Conservation (phyloP, 2,888 invertebrate species). For the Sinodicranocentrus sp. region DNA sequence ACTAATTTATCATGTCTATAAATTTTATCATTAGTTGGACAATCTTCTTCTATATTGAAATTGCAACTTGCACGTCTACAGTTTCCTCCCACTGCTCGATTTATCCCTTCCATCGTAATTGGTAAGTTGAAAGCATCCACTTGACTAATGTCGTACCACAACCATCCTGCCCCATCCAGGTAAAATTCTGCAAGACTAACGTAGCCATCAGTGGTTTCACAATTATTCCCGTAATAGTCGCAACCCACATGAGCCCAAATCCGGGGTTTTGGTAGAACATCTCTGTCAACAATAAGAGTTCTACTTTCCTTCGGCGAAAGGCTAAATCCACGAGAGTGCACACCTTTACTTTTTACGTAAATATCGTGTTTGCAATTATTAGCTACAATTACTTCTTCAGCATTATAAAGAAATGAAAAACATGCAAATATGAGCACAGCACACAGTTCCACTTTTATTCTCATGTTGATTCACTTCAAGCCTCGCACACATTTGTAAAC, state of each 20-base stretch:
- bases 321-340: slow-evolving; percentile 12
- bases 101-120: slow-evolving; percentile 41
- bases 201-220: slow-evolving; percentile 47
- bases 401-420: too few relatives aligned
- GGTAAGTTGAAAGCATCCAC: slow-evolving; percentile 63
- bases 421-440: too few relatives aligned
- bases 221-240: slow-evolving; percentile 47
- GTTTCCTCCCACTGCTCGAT: slow-evolving; percentile 57
- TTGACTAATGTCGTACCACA: slow-evolving; percentile 61
- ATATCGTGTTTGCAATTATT: slow-evolving; percentile 20
- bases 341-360: slow-evolving; percentile 37
- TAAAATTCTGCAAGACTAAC: slow-evolving; percentile 53
- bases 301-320: slow-evolving; percentile 4
- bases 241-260: slow-evolving; percentile 47
- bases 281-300: slow-evolving; percentile 16
- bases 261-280: slow-evolving; percentile 12
- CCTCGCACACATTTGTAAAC: too few relatives aligned
- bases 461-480: too few relatives aligned
- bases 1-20: too few relatives aligned
- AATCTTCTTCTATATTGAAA: slow-evolving; percentile 43
- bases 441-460: too few relatives aligned
- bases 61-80: slow-evolving; percentile 48
- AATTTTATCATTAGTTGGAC: slow-evolving; percentile 35
- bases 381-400: too few relatives aligned
- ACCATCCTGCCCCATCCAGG: slow-evolving; percentile 35